Base-by-base conservation (phyloP, 2,797 vertebrate genomes). In the Melanotaenia parkinsoni region DNA sequence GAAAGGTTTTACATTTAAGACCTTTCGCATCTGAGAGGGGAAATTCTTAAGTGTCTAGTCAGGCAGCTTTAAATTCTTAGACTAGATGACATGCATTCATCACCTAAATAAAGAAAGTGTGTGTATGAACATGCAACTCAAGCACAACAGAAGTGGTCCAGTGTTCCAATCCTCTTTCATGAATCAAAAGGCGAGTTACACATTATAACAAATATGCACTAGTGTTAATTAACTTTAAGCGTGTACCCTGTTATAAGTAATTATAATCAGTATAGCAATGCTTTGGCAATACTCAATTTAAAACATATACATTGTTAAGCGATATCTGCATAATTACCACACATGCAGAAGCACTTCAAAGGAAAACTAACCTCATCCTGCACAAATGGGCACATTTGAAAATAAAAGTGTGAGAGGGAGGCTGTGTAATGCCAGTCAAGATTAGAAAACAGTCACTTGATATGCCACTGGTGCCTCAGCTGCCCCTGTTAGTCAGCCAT, bases 361-460 rank as follows among this genome's bases (percentile, higher is more conserved):
- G 40, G 1, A 47, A 67, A n/a, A 69, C 18, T 14, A n/a, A 24
- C 38, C 47, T 65, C n/a, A 32, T 10, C 53, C 2, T 20, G 24
- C 33, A 58, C 22, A 58, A 77, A 74, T 24, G 61, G 22, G 74
- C 4, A 14, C 50, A 66, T 72, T 78, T 79, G 33, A 70, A 61
- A 33, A 43, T 74, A 72, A 82, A 60, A 67, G 32, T 62, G 50
- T 65, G 58, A 69, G 70, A 58, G 28, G 58, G 40, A 65, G 62
- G 67, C 79, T 63, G 60, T 71, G 68, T 80, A 79, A 76, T 80
- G 32, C 80, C 32, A 58, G 88, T 91, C 88, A 90, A 92, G 72
- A 89, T 92, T 93, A 91, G 91, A 91, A 87, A 79, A 69, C 58
- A 6, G 83, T 81, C 70, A 91, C 62, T 65, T 86, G 88, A 92